phyloP scores from a whole-genome alignment of 2,797 vertebrate genomes.

The Myiothlypis coronata region DNA sequence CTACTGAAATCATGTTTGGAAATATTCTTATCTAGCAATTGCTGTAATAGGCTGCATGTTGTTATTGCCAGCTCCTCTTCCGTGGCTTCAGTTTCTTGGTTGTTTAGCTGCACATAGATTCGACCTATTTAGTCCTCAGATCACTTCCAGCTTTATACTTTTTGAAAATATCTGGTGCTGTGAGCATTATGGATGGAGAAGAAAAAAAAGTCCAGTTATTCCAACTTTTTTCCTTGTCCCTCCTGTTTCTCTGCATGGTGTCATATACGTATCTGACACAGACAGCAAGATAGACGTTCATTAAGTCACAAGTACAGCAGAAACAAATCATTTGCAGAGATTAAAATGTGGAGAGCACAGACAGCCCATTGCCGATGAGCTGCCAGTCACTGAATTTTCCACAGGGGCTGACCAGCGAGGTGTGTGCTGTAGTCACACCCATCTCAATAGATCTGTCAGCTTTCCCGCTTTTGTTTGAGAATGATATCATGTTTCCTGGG shows the following conservation, averaged over 20 bases:
- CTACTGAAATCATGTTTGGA: background rate
- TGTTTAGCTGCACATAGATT: background rate
- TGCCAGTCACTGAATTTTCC: constrained; percentile 28
- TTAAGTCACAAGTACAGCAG: background rate
- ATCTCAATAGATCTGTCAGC: constrained; percentile 78
- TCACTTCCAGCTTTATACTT: background rate
- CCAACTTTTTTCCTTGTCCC: background rate
- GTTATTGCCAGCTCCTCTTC: background rate
- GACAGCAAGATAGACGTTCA: background rate
- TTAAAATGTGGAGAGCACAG: background rate
- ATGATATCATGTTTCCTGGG: constrained; percentile 84
- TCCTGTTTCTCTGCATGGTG: background rate
- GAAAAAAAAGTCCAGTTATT: background rate
- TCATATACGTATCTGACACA: background rate
- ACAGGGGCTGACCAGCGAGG: constrained; percentile 50
- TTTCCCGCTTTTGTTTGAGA: constrained; percentile 82
- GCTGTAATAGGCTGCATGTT: background rate
- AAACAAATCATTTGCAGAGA: background rate
- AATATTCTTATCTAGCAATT: background rate
- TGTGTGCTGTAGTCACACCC: constrained; percentile 73
- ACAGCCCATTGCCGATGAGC: background rate
- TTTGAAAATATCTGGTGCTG: background rate
- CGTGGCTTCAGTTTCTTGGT: background rate
- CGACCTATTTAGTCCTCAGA: background rate
- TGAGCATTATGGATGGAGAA: background rate